These are phyloP conservation scores for Drosophila sucinea DNA, from an alignment of 1,140 invertebrate genomes.

Conservation along the genomic window DNA sequence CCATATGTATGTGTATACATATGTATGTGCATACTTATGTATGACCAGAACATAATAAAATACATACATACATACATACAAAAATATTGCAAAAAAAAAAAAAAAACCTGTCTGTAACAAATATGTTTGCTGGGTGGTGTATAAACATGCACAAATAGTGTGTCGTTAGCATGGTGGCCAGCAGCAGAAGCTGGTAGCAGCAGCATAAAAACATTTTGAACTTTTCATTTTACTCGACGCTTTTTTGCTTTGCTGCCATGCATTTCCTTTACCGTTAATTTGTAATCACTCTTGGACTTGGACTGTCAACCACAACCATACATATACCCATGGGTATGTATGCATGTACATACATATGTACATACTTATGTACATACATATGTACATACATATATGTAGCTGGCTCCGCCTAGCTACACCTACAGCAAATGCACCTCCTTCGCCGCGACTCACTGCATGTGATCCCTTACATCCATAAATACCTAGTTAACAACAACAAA, in stretches of 20 bases:
- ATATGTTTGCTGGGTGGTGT: not conserved
- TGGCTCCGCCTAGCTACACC: not conserved
- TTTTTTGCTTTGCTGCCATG: constrained; percentile 19
- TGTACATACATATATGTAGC: not conserved
- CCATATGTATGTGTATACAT: not conserved
- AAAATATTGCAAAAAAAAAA: not conserved
- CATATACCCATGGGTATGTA: not conserved
- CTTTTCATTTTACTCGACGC: constrained; percentile 28
- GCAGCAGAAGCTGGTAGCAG: not conserved
- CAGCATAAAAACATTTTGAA: constrained; percentile 17
- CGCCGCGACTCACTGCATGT: constrained; percentile 22
- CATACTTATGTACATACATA: not conserved
- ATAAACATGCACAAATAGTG: not conserved
- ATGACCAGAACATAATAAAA: too few species aligned
- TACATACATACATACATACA: too few species aligned
- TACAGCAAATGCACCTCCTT: constrained; percentile 12
- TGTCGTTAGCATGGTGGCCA: constrained; percentile 1
- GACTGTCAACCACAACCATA: not conserved
- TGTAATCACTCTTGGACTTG: constrained; percentile 21
- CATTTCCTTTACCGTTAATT: constrained; percentile 51
- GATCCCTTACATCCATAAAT: constrained; percentile 25
- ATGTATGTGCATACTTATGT: too few species aligned
- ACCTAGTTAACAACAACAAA: constrained; percentile 16
- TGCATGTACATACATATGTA: not conserved
- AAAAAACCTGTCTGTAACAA: not conserved